Base-by-base conservation (phyloP, 2,113 vertebrate genomes). In the Peromyscus californicus region DNA sequence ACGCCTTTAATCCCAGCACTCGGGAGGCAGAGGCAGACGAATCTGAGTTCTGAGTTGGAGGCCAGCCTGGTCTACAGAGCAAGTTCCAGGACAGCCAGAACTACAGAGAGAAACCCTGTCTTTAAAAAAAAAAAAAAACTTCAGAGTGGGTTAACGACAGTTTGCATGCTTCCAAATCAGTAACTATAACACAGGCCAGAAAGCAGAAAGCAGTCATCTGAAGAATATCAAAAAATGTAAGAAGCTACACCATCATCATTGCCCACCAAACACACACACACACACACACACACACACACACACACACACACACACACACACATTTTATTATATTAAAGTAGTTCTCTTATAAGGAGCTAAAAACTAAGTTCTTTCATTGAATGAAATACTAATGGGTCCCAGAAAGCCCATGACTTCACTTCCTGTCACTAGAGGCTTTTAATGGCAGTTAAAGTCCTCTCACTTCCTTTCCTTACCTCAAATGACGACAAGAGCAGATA, bases 121-220 rank as follows among this genome's bases (percentile, higher is more conserved):
- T 72, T n/a, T 2, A n/a, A n/a, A n/a, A 70, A 33, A 17, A 15
- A 70, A 97, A 95, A 97, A 48, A 48, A 48, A 96, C 79, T 97
- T 95, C 48, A 61, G 69, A 63, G 61, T 82, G 59, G 69, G 31
- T 86, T 93, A 96, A 26, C 90, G 86, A 94, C 79, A 97, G 75
- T 95, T 80, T 63, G 74, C 90, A 95, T 85, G 57, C 72, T 95
- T 93, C 90, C 69, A 96, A 96, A 94, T 88, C 75, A n/a, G 94
- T 70, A 97, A 97, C 70, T 87, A 48, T 31, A 94, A 89, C 51
- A 90, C 29, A 92, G 83, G 88, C 51, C 88, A 95, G 89, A 90
- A 95, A 97, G 42, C 88, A 95, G 89, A 90, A 95, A 97, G 42
- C 39, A 95, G 78, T 63, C 48, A 94, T 74, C 78, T 93, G 31